Evolutionary conservation across 2,797 vertebrate genomes (phyloP), one percentile per base, ranked within the genome.

Genomic region (Thamnophis elegans): DNA sequence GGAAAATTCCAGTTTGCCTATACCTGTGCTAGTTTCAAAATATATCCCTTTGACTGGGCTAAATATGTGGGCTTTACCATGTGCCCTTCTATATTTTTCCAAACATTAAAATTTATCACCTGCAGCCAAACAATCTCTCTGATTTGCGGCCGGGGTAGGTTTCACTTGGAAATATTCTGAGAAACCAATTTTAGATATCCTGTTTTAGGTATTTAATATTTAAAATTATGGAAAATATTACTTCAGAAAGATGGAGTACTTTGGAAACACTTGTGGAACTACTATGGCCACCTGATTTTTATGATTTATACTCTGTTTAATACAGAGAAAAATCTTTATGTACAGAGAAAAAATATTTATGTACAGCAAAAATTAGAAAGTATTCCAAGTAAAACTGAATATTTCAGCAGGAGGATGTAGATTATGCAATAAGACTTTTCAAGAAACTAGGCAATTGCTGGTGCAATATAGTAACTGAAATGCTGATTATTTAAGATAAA

Each of bases 311-410:
- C 92, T 13, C n/a, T 2, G 36, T 26, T 20, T 56, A 28, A 85
- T 16, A 88, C 20, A 68, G 5, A 36, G 65, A 36, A 73, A 68
- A 68, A 3, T 18, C 14, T 68, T 32, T 68, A 3, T 18, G 20
- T 28, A 53, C 51, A 94, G 73, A 88, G 42, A 42, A 32, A 73
- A 73, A 73, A 3, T 18, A 14, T 73, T 36, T 73, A 3, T 36
- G 20, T 28, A 54, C 47, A 94, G 73, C 87, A 59, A 68, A 73
- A 91, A 89, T 14, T 14, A 51, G 91, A 94, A 93, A 93, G 59
- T 1, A 87, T 36, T 62, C 47, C 47, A 90, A 90, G 36, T 87
- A 3, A 93, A 28, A 4, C 25, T 4, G 90, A 87, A 86, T 90
- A 93, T 9, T 26, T 55, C 20, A 91, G 42, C 60, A 32, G n/a